Evolutionary conservation across 2,888 invertebrate genomes (phyloP), one percentile per base, ranked within the genome.

Genomic region (Leptura quadrifasciata): DNA sequence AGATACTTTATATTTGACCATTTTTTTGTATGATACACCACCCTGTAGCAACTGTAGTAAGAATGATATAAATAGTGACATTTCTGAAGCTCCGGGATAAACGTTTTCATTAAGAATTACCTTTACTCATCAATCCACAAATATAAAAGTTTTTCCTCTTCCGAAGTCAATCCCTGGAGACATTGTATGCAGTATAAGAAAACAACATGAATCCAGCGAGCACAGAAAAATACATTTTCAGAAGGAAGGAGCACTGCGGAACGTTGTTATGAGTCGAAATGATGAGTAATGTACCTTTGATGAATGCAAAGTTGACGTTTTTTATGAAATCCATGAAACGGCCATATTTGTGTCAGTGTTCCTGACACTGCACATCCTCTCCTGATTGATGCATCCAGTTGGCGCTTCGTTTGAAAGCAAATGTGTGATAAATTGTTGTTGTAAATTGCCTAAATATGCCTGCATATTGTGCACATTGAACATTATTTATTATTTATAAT

Each of bases 381-480:
- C 57, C 52, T 68, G 76, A 74, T 76, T 72, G 72, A 76, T 76
- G 74, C 15, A 39, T 64, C 54, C 58, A 47, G 58, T 76, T 39
- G 18, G 65, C 31, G 24, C 57, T 63, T 39, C 68, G 67, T 71
- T 74, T 67, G 54, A 39, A 31, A 65, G 58, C 64, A 47, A 31
- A 55, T 57, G 57, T 31, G 61, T 72, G 65, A 76, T 72, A 72
- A 58, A 76, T 76, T 54, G 67, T 61, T 58, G 57, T 57, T 71
- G 60, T 55, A 31, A 76, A 60, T 76, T 58, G 74, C 57, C 76
- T 71, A 52, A 74, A 72, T 63, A 71, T 64, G 58, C 61, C 24
- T 12, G 57, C 21, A 67, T 39, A 54, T 74, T 31, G 54, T 39
- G 39, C 71, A 35, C 63, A 35, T 63, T 20, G 18, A 63, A 39